phyloP scores from a whole-genome alignment of 2,797 vertebrate species.

The Chromis chromis region DNA sequence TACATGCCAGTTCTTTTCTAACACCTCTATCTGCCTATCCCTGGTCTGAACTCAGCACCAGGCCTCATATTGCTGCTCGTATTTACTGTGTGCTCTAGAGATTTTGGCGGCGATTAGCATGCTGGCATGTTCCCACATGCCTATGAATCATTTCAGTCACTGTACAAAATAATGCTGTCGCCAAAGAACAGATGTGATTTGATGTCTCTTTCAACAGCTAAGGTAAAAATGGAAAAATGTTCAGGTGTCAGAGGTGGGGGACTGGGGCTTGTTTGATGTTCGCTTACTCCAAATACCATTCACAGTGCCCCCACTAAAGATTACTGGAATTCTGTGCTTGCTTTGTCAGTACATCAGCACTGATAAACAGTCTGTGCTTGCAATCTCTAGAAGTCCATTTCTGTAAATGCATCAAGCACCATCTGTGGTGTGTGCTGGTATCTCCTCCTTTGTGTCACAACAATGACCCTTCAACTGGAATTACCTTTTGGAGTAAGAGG shows the following conservation, averaged over 20 bases:
- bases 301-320: not conserved
- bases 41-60: no score
- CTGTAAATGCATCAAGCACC: no score
- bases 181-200: not conserved
- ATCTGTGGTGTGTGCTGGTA: no score
- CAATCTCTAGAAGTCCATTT: no score
- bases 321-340: not conserved
- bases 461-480: no score
- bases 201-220: not conserved
- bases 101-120: not conserved
- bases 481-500: no score
- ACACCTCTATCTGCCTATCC: no score
- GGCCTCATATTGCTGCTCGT: no score
- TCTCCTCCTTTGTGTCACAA: no score
- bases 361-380: not conserved
- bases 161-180: not conserved
- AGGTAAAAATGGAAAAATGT: not conserved
- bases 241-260: not conserved
- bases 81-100: not conserved
- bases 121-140: not conserved
- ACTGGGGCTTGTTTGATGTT: not conserved
- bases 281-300: not conserved
- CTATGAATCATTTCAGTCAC: not conserved
- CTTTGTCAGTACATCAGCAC: not conserved
- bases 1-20: no score